These are phyloP conservation scores for Lasioglossum lativentre DNA, from an alignment of 2,888 invertebrate species.

Conservation along the genomic window DNA sequence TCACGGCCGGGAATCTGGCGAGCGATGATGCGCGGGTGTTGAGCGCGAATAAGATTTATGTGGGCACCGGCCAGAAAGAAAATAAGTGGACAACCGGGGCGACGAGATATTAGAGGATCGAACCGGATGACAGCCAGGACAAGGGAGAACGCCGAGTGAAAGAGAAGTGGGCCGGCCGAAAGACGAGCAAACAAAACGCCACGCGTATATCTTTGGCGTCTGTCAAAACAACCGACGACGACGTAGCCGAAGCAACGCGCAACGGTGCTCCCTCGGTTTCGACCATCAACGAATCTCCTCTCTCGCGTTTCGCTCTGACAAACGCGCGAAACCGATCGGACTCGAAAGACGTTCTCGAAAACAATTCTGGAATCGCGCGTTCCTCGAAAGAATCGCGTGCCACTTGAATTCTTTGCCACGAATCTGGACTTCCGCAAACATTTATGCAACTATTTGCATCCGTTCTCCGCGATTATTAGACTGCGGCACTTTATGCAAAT, in stretches of 20 bases:
- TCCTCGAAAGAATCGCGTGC: background rate
- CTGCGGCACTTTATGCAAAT: constrained; percentile 1
- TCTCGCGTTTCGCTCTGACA: background rate
- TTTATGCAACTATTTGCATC: background rate
- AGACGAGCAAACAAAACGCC: constrained; percentile 73
- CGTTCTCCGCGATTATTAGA: background rate
- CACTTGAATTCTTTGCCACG: background rate
- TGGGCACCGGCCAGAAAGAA: constrained; percentile 52
- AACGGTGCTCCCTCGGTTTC: constrained; percentile 56
- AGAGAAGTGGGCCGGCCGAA: constrained; percentile 69
- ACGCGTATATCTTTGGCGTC: constrained; percentile 75
- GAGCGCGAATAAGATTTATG: constrained; percentile 70
- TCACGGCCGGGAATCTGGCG: constrained; percentile 44
- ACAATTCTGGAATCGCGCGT: background rate
- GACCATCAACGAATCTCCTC: constrained; percentile 36
- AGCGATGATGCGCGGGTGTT: constrained; percentile 57
- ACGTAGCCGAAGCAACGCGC: constrained; percentile 52
- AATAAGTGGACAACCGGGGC: constrained; percentile 62
- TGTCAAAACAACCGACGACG: constrained; percentile 79
- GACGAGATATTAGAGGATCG: constrained; percentile 68
- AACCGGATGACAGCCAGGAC: constrained; percentile 65
- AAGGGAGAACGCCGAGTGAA: constrained; percentile 57
- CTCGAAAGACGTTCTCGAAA: background rate
- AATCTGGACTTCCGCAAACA: background rate
- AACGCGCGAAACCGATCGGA: background rate